Evolutionary conservation across 1,140 invertebrate genomes (phyloP).

Genomic region (Venturia canescens): DNA sequence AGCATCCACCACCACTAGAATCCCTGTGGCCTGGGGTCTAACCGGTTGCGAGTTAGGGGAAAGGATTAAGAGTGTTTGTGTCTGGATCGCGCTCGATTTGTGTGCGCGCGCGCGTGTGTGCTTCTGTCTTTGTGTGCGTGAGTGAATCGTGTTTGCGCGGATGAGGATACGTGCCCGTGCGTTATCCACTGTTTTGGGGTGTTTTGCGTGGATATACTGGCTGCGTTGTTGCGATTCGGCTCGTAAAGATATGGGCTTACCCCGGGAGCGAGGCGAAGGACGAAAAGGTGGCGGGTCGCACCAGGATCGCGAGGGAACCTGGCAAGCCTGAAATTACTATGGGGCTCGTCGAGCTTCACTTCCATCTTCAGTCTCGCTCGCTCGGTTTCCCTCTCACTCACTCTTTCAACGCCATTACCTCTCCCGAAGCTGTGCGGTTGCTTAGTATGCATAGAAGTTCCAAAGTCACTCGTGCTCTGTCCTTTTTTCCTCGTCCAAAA

Average conservation of each 20-base stretch:
- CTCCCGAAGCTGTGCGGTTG: constrained; percentile 62
- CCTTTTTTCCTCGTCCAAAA: background rate
- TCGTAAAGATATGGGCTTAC: constrained; percentile 64
- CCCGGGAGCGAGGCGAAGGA: constrained; percentile 44
- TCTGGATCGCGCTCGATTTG: constrained; percentile 42
- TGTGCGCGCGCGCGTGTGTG: constrained; percentile 47
- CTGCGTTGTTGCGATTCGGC: constrained; percentile 57
- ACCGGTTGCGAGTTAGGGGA: constrained; percentile 6
- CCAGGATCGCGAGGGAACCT: constrained; percentile 42
- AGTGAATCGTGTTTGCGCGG: constrained; percentile 26
- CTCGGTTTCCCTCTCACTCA: too few species aligned
- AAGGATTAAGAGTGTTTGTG: constrained; percentile 53
- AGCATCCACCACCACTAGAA: background rate
- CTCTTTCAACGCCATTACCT: background rate
- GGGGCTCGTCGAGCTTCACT: too few species aligned
- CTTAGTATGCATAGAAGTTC: constrained; percentile 77
- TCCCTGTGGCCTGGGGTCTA: background rate
- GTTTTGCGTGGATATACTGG: constrained; percentile 51
- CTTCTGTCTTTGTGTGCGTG: constrained; percentile 1
- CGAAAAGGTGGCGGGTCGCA: constrained; percentile 48
- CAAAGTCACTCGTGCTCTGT: constrained; percentile 69
- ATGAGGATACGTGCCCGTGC: constrained; percentile 2
- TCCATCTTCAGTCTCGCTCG: too few species aligned
- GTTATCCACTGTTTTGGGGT: constrained; percentile 38
- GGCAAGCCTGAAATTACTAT: background rate